Evolutionary conservation across 2,888 invertebrate species (phyloP).

Genomic region (Nudaria mundana): DNA sequence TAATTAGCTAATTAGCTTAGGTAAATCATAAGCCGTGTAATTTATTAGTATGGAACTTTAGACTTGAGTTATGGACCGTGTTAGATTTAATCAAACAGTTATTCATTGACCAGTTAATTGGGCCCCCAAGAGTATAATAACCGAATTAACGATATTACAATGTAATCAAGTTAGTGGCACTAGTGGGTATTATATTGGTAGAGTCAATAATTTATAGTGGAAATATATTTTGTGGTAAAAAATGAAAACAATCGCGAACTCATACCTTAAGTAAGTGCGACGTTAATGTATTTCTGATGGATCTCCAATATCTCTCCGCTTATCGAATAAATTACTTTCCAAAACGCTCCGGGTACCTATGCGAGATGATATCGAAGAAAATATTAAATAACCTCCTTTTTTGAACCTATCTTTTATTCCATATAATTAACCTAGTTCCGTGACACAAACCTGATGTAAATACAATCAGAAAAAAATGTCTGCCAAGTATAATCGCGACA

Average conservation of each 20-base stretch:
- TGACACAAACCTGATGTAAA: slow-evolving; percentile 6
- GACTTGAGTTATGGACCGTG: slow-evolving; percentile 9
- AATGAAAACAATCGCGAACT: slow-evolving; percentile 53
- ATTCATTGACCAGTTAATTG: slow-evolving; percentile 6
- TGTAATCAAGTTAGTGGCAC: neutral
- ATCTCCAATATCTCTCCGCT: slow-evolving; percentile 63
- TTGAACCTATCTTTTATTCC: slow-evolving; percentile 13
- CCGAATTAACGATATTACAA: slow-evolving; percentile 5
- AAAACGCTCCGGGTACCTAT: slow-evolving; percentile 16
- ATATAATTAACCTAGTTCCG: slow-evolving; percentile 3
- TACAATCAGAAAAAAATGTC: slow-evolving; percentile 16
- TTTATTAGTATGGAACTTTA: slow-evolving; percentile 5
- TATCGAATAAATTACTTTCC: slow-evolving; percentile 61
- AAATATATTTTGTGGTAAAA: slow-evolving; percentile 28
- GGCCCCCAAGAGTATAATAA: slow-evolving; percentile 3
- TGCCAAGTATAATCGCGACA: slow-evolving; percentile 8
- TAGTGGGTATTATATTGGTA: neutral
- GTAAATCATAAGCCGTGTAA: slow-evolving; percentile 10
- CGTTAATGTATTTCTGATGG: slow-evolving; percentile 79
- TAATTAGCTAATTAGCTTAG: slow-evolving; percentile 24
- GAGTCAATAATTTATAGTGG: slow-evolving; percentile 15
- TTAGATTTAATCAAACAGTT: slow-evolving; percentile 9
- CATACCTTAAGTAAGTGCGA: slow-evolving; percentile 41
- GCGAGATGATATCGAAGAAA: slow-evolving; percentile 19
- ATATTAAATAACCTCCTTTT: slow-evolving; percentile 9